Evolutionary conservation across 2,888 invertebrate species (phyloP), one percentile per base, ranked within the genome.

Genomic region (Odontomyia ornata): DNA sequence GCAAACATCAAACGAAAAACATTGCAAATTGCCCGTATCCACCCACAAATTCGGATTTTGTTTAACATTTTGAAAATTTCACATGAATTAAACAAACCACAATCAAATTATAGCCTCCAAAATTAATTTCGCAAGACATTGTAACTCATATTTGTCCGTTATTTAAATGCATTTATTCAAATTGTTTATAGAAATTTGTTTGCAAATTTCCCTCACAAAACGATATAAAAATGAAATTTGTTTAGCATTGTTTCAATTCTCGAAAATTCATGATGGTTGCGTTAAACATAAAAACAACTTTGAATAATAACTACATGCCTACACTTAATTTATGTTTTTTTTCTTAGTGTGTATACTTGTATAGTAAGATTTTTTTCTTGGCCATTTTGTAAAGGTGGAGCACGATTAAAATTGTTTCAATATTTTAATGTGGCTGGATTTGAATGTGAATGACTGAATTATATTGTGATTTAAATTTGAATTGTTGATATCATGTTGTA

Each of bases 31-130:
- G 18, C 15, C 36, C 65, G 18, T 65, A n/a, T 28, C 2, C 9
- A 15, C n/a, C 25, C n/a, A 65, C 65, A 65, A 65, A 65, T 65
- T 65, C 21, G 62, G 28, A 23, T 36, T 65, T 65, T 65, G 65
- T 65, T 65, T 9, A 65, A 65, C 65, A 64, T 64, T 27, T 30
- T 64, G 23, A 36, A 11, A 43, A 65, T 30, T 36, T 30, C 13
- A 36, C n/a, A n/a, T n/a, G 27, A 13, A 62, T 5, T 36, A 64
- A 28, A 27, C 52, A 52, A 52, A 52, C 13, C 4, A 52, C 52
- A 52, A 36, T 52, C 18, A 18, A 18, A 2, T 4, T 9, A 52
- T 15, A 52, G 4, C 15, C 15, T 43, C 57, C 4, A 23, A 23
- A 60, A 60, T 18, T 52, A 13, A 52, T 52, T 52, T 2, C 13